Percentiles rank a stretch among this genome's conserved stretches.
phyloP scores from a whole-genome alignment of 1,140 invertebrate species.

The Thaumetopoea pityocampa region DNA sequence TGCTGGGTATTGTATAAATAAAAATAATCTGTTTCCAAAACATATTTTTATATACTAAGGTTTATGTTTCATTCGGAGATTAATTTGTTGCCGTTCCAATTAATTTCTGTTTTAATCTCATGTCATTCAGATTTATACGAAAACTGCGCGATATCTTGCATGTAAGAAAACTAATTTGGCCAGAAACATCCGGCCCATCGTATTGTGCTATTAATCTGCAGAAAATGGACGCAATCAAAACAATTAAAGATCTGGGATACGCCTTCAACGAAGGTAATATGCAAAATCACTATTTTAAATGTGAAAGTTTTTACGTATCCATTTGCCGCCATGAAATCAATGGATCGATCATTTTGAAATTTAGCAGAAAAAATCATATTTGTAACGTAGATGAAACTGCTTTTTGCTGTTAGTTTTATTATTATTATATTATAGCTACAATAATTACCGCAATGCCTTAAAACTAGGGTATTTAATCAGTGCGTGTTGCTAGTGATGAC shows the following conservation, averaged over 20 bases:
- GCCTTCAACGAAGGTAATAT: slow-evolving; percentile 65
- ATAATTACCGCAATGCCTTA: no score
- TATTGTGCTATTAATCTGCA: slow-evolving; percentile 6
- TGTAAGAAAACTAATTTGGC: slow-evolving; percentile 10
- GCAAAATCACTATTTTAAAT: slow-evolving; percentile 6
- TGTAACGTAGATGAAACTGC: no score
- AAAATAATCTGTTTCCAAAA: no score
- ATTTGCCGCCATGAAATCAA: slow-evolving; percentile 1
- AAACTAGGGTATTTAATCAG: no score
- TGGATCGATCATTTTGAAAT: slow-evolving; percentile 1
- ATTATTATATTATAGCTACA: no score
- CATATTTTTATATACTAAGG: background rate
- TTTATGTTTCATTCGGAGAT: background rate
- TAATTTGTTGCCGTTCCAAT: background rate
- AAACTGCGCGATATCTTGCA: slow-evolving; percentile 2
- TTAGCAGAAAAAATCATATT: no score
- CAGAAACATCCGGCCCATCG: slow-evolving; percentile 1
- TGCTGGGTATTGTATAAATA: no score
- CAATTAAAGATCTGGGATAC: slow-evolving; percentile 63
- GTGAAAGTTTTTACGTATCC: background rate
- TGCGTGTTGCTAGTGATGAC: no score
- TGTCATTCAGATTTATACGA: slow-evolving; percentile 4
- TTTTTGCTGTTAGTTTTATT: no score
- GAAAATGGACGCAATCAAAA: slow-evolving; percentile 22
- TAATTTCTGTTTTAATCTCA: background rate